These are phyloP conservation scores for Oryzias melastigma DNA, from an alignment of 2,113 vertebrate species.

Conservation along the genomic window DNA sequence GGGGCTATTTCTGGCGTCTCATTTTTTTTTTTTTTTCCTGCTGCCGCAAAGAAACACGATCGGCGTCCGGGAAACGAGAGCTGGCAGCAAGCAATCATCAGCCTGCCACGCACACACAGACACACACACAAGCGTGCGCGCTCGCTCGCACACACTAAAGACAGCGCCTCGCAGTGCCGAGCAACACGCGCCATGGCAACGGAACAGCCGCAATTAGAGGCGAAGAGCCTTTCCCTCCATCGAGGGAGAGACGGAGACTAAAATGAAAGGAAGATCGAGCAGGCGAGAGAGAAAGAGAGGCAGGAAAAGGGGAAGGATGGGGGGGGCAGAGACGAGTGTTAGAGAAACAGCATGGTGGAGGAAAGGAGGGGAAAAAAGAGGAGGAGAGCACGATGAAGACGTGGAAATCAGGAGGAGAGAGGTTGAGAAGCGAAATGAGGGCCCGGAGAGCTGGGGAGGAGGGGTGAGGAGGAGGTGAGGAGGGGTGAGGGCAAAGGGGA, in stretches of 20 bases:
- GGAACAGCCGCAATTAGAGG: constrained; percentile 79
- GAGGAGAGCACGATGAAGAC: constrained; percentile 61
- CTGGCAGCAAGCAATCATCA: constrained; percentile 77
- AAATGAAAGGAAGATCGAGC: constrained; percentile 71
- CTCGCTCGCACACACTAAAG: constrained; percentile 32
- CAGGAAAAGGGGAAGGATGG: constrained; percentile 21
- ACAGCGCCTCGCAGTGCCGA: constrained; percentile 64
- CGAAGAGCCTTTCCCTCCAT: constrained; percentile 76
- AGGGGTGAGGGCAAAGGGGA: constrained; percentile 32
- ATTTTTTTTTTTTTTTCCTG: constrained; percentile 57
- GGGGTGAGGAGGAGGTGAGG: constrained; percentile 13
- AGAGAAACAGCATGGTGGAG: constrained; percentile 50
- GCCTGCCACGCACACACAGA: constrained; percentile 64
- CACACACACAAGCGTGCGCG: constrained; percentile 37
- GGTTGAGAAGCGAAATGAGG: constrained; percentile 55
- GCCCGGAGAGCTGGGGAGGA: constrained; percentile 42
- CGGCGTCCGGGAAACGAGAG: constrained; percentile 75
- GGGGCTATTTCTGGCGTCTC: constrained; percentile 75
- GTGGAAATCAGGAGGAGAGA: constrained; percentile 65
- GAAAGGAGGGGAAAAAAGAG: constrained; percentile 39
- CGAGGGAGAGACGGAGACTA: constrained; percentile 71
- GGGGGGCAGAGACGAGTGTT: constrained; percentile 39
- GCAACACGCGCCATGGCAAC: constrained; percentile 79
- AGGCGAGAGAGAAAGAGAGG: constrained; percentile 45
- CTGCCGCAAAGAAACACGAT: constrained; percentile 74